Conservation (phyloP, 2,113 vertebrate species). For the Crocuta crocuta region DNA sequence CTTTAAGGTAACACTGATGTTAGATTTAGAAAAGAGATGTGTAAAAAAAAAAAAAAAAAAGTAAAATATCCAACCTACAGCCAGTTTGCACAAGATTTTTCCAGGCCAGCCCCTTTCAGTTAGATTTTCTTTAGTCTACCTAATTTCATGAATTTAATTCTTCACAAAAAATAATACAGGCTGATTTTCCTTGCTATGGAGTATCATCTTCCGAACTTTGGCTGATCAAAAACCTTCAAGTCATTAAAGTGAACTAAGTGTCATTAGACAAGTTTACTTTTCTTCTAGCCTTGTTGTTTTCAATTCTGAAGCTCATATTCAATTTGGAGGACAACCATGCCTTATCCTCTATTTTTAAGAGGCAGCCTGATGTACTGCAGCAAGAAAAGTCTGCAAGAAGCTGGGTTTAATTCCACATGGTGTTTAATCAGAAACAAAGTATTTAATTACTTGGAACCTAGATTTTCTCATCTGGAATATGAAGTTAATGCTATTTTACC, state of each 20-base stretch:
- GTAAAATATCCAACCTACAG: neutral
- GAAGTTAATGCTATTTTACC: neutral
- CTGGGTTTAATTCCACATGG: neutral
- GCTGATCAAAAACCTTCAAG: neutral
- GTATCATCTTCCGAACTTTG: neutral
- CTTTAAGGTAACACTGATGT: neutral
- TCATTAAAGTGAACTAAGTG: neutral
- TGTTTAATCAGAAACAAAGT: neutral
- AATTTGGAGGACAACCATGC: neutral
- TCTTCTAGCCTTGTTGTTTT: neutral
- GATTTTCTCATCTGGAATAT: constrained; percentile 37
- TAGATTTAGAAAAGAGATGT: constrained; percentile 13
- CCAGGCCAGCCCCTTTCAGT: neutral
- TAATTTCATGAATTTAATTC: constrained; percentile 13
- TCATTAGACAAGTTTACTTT: neutral
- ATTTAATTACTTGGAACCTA: neutral
- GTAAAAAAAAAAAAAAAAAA: neutral
- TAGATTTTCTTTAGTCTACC: neutral
- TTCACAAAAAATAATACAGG: neutral
- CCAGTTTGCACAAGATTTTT: neutral
- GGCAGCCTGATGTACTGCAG: neutral
- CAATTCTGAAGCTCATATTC: neutral
- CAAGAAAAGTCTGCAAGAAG: neutral
- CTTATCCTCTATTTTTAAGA: neutral
- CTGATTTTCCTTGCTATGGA: neutral